Percentiles rank a stretch among this genome's conserved stretches.
Evolutionary conservation across 1,140 invertebrate species (phyloP).

Genomic region (Caenorhabditis remanei): DNA sequence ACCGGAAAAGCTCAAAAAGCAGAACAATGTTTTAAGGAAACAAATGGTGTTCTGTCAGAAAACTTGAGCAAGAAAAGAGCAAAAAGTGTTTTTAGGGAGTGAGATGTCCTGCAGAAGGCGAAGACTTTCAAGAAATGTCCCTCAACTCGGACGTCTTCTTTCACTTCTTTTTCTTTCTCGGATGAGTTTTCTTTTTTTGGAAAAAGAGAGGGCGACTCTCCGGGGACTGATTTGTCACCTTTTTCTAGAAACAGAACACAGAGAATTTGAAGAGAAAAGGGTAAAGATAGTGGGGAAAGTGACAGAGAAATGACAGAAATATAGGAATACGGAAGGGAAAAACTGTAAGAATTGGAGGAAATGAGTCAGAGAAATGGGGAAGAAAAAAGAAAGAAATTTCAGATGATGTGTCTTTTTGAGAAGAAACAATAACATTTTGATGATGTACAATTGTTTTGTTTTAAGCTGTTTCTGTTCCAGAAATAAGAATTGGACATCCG

Average conservation of each 20-base stretch:
- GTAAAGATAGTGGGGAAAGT: not conserved
- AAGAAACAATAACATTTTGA: too few species aligned
- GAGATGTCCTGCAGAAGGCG: too few species aligned
- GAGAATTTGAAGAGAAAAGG: not conserved
- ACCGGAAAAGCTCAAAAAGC: too few species aligned
- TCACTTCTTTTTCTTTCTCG: not conserved
- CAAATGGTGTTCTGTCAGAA: not conserved
- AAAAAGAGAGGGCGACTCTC: not conserved
- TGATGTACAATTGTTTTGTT: too few species aligned
- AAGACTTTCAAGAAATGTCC: too few species aligned
- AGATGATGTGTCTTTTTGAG: too few species aligned
- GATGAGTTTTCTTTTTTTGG: constrained; percentile 20
- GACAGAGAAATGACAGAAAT: not conserved
- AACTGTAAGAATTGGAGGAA: not conserved
- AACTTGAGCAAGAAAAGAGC: not conserved
- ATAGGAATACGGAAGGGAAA: not conserved
- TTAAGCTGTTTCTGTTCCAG: too few species aligned
- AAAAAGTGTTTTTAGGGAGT: not conserved
- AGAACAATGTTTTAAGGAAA: too few species aligned
- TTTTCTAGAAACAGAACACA: not conserved
- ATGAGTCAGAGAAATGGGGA: not conserved
- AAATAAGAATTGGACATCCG: too few species aligned
- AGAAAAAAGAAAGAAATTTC: not conserved
- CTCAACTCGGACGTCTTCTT: not conserved
- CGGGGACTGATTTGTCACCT: constrained; percentile 44